These are phyloP conservation scores for Pelmatolapia mariae DNA, from an alignment of 2,113 vertebrate species.

Conservation along the genomic window DNA sequence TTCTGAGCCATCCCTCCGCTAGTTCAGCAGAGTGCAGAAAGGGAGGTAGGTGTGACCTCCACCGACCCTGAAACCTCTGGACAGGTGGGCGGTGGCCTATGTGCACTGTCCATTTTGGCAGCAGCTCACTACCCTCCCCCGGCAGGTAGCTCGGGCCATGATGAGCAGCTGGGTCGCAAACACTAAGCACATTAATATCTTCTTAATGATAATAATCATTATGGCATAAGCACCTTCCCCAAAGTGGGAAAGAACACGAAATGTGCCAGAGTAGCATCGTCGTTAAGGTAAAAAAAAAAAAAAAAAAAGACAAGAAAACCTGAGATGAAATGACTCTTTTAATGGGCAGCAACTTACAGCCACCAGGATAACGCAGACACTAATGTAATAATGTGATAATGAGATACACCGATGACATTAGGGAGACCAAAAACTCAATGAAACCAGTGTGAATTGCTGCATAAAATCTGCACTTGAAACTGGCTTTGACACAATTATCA, in stretches of 20 bases:
- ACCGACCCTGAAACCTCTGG: conserved; percentile 84
- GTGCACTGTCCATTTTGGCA: conserved; percentile 87
- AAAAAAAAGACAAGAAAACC: neutral
- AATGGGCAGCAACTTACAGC: conserved; percentile 66
- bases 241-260: conserved; percentile 82
- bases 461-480: conserved; percentile 36
- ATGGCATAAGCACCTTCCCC: conserved; percentile 99
- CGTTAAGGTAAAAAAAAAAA: conserved; percentile 42
- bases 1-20: conserved; percentile 17
- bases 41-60: conserved; percentile 78
- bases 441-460: conserved; percentile 45
- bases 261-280: conserved; percentile 86
- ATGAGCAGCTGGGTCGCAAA: conserved; percentile 99
- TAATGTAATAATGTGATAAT: conserved; percentile 70
- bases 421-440: conserved; percentile 37
- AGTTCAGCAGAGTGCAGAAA: conserved; percentile 59
- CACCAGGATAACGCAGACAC: conserved; percentile 63
- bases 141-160: conserved; percentile 91
- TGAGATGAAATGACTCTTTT: conserved; percentile 63
- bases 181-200: conserved; percentile 99
- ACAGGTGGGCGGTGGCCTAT: conserved; percentile 62
- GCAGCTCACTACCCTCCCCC: conserved; percentile 82
- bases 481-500: neutral
- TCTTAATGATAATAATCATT: conserved; percentile 99
- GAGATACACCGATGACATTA: conserved; percentile 51